Base-by-base conservation (phyloP, 2,113 vertebrate species). In the Cyprinodon variegatus region DNA sequence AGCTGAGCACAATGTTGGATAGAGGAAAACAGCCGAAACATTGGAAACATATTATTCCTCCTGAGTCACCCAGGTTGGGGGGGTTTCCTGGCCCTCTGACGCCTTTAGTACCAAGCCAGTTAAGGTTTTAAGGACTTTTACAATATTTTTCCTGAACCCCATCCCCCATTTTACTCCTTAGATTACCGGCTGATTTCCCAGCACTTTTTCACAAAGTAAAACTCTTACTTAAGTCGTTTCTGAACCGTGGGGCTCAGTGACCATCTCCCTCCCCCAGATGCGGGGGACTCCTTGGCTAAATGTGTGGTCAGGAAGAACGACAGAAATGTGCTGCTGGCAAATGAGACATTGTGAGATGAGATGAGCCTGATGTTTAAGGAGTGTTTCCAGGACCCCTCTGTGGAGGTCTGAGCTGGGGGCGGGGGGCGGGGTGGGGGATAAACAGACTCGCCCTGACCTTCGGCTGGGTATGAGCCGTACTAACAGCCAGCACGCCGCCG, bases 381-480 rank as follows among this genome's bases (percentile, higher is more conserved):
- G 3, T 5, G 45, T n/a, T 53, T 61, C 46, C 60, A 46, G 5
- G 39, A 36, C 64, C 40, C 60, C n/a, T 11, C 60, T 40, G 22
- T 14, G 13, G 43, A 50, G 40, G 22, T 59, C 36, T 50, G 61
- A n/a, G 5, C 11, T 29, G 29, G 29, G 29, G 29, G 29, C 1
- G n/a, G 29, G 29, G 29, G 29, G 29, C 29, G 29, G 29, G 29
- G 1, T 11, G 4, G 38, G 20, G 37, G 36, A 14, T 29, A 22
- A 40, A 15, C 22, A 0, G 36, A 73, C 77, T 50, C 62, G 1
- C 73, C 64, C 63, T 63, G 14, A 75, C 66, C 67, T 40, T 14
- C 39, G 41, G 57, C 29, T 11, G 43, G 76, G 74, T 82, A 70
- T 84, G 77, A 81, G 76, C 68, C 15, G 40, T 38, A 22, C 78